phyloP scores from a whole-genome alignment of 2,113 vertebrate genomes.

The Brachyhypopomus occidentalis region DNA sequence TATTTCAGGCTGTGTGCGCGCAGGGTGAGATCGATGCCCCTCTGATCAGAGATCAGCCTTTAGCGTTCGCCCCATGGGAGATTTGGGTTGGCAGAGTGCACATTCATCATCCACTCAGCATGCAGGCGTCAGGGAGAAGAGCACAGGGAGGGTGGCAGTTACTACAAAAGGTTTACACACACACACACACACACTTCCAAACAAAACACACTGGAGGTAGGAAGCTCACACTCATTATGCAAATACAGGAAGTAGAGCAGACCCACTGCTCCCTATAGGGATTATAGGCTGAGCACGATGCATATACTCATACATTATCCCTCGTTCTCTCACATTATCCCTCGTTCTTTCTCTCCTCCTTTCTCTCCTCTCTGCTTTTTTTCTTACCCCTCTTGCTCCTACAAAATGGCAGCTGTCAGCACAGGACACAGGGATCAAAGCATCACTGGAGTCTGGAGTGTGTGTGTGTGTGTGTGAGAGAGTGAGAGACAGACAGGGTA shows the following conservation, averaged over 20 bases:
- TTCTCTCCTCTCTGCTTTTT: background rate
- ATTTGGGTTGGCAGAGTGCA: constrained; percentile 12
- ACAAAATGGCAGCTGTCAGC: constrained; percentile 38
- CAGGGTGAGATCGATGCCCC: constrained; percentile 45
- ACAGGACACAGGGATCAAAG: constrained; percentile 31
- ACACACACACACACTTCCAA: constrained; percentile 7
- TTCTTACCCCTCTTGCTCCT: background rate
- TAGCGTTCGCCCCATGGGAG: constrained; percentile 28
- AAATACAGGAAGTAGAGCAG: constrained; percentile 26
- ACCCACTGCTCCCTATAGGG: constrained; percentile 23
- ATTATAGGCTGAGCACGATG: background rate
- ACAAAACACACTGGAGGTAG: constrained; percentile 7
- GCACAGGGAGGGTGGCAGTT: constrained; percentile 36
- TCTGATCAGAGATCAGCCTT: constrained; percentile 45
- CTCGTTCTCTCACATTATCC: background rate
- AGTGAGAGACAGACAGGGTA: background rate
- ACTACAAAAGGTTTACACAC: background rate
- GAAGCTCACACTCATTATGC: constrained; percentile 23
- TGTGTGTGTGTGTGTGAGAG: constrained; percentile 9
- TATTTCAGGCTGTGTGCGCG: constrained; percentile 17
- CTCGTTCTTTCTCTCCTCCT: background rate
- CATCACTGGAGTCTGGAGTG: constrained; percentile 21
- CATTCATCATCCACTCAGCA: constrained; percentile 48
- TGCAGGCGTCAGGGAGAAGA: constrained; percentile 17
- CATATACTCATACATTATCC: constrained; percentile 1